Evolutionary conservation across 2,888 invertebrate genomes (phyloP).

Genomic region (Eudemis profundana): DNA sequence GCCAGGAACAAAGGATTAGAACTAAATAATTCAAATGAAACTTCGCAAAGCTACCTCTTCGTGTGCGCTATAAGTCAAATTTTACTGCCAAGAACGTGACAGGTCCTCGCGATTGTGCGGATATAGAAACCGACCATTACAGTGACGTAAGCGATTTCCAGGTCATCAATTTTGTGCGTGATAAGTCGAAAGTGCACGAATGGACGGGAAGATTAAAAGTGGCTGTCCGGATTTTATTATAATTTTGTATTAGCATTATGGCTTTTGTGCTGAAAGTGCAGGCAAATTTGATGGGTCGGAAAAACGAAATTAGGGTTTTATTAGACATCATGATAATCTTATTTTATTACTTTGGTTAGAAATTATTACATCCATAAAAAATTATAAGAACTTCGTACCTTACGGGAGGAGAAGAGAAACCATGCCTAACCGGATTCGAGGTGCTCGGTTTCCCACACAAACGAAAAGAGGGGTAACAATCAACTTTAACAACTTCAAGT

Average conservation of each 20-base stretch:
- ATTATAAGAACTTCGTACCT: too few relatives aligned
- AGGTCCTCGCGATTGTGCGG: slow-evolving; percentile 15
- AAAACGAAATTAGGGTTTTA: slow-evolving; percentile 3
- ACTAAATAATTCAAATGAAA: slow-evolving; percentile 40
- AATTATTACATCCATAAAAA: too few relatives aligned
- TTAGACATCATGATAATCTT: slow-evolving; percentile 1
- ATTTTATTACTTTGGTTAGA: neutral
- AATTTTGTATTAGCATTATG: slow-evolving; percentile 36
- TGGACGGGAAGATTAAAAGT: slow-evolving; percentile 42
- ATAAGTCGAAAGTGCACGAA: slow-evolving; percentile 42
- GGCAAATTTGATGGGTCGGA: slow-evolving; percentile 4
- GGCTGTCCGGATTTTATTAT: slow-evolving; percentile 38
- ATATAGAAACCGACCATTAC: slow-evolving; percentile 33
- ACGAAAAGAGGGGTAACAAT: too few relatives aligned
- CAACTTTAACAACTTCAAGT: too few relatives aligned
- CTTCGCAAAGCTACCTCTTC: slow-evolving; percentile 9
- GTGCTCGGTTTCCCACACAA: too few relatives aligned
- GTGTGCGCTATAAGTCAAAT: slow-evolving; percentile 14
- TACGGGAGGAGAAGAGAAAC: too few relatives aligned
- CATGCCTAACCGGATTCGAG: too few relatives aligned
- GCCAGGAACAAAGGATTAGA: slow-evolving; percentile 37
- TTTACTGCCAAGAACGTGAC: slow-evolving; percentile 14
- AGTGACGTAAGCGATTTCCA: slow-evolving; percentile 43
- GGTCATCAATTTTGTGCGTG: slow-evolving; percentile 43
- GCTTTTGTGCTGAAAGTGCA: neutral